These are phyloP conservation scores for Apantesis nais DNA, from an alignment of 2,888 invertebrate genomes.

Conservation along the genomic window DNA sequence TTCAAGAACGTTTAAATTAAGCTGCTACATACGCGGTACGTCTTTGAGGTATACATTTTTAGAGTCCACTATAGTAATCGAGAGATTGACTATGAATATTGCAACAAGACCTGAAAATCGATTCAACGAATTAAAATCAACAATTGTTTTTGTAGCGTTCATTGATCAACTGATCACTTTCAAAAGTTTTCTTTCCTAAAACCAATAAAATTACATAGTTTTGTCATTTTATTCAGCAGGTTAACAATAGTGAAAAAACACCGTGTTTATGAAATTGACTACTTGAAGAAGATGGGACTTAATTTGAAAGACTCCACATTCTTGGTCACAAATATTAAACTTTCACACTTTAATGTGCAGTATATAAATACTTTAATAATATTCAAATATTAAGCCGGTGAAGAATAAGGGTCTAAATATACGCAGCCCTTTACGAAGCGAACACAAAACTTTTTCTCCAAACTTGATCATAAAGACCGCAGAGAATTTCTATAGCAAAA, in stretches of 20 bases:
- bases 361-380: not conserved
- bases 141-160: not conserved
- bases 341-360: too few relatives aligned
- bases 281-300: too few relatives aligned
- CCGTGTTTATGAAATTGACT: too few relatives aligned
- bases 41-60: not conserved
- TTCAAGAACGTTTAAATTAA: not conserved
- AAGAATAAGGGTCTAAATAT: constrained; percentile 28
- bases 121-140: not conserved
- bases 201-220: too few relatives aligned
- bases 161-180: not conserved
- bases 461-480: constrained; percentile 71
- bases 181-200: not conserved
- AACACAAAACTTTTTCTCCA: constrained; percentile 38
- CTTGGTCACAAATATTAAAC: too few relatives aligned
- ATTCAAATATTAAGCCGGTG: constrained; percentile 7
- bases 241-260: not conserved
- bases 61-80: not conserved
- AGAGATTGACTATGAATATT: not conserved
- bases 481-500: constrained; percentile 57
- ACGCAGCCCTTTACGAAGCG: constrained; percentile 26
- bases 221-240: constrained; percentile 13
- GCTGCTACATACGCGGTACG: not conserved
- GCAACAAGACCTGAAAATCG: too few relatives aligned
- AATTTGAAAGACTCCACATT: too few relatives aligned